Conservation (phyloP, 1,140 invertebrate genomes). For the Amyelois transitella region DNA sequence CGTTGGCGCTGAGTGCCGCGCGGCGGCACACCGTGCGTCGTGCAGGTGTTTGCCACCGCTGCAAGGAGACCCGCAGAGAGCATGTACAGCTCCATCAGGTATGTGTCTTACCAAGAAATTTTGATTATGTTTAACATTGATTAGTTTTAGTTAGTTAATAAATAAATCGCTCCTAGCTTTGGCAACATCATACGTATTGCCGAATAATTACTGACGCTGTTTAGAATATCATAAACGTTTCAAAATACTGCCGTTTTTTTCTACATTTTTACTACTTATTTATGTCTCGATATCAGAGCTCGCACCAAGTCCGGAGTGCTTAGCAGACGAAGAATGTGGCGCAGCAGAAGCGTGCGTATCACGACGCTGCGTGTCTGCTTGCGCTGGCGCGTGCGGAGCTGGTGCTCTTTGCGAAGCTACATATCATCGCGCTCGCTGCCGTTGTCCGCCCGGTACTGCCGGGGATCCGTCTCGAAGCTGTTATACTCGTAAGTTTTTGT, state of each 20-base stretch:
- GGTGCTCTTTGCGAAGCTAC: conserved; percentile 85
- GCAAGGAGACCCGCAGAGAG: conserved; percentile 85
- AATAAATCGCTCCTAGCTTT: too few relatives aligned
- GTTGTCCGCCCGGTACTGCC: conserved; percentile 87
- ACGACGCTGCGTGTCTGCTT: conserved; percentile 86
- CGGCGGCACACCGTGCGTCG: conserved; percentile 82
- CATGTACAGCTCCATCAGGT: conserved; percentile 76
- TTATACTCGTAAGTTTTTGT: conserved; percentile 82
- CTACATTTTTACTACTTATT: too few relatives aligned
- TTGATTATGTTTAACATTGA: too few relatives aligned
- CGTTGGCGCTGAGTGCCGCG: conserved; percentile 84
- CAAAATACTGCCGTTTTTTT: too few relatives aligned
- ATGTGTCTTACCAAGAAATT: background rate
- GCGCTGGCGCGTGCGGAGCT: conserved; percentile 84
- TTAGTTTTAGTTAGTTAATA: too few relatives aligned
- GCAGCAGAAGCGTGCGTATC: conserved; percentile 86
- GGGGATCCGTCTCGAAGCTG: conserved; percentile 91
- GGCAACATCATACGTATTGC: too few relatives aligned
- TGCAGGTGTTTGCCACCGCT: conserved; percentile 86
- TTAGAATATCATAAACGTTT: too few relatives aligned
- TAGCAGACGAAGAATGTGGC: conserved; percentile 82
- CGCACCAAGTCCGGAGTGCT: conserved; percentile 78
- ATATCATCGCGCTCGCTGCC: conserved; percentile 85
- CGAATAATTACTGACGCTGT: too few relatives aligned
- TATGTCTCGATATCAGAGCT: background rate